These are phyloP conservation scores for Cavia porcellus DNA, from an alignment of 2,113 vertebrate genomes.

Conservation along the genomic window DNA sequence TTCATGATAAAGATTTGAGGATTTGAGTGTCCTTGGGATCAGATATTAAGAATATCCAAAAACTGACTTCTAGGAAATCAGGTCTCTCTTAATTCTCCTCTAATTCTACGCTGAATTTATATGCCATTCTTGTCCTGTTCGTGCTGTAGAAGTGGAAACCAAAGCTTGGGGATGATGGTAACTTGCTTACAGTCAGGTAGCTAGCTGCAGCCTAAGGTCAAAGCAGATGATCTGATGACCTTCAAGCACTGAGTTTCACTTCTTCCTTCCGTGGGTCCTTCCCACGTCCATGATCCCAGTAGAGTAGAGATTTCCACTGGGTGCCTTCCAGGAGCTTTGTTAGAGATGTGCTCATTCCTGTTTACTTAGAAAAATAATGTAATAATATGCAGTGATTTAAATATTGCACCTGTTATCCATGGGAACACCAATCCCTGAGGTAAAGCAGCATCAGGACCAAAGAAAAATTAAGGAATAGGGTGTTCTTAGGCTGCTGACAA, in stretches of 20 bases:
- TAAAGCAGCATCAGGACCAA: fast-evolving
- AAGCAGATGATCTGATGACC: not conserved
- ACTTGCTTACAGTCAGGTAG: not conserved
- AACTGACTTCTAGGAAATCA: not conserved
- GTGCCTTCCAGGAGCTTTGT: not conserved
- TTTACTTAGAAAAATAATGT: not conserved
- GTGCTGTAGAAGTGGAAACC: not conserved
- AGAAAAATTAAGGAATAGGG: not conserved
- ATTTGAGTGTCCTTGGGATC: not conserved
- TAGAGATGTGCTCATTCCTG: not conserved
- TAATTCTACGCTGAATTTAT: not conserved
- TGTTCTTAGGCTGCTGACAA: not conserved
- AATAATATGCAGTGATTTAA: not conserved
- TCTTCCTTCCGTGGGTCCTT: fast-evolving
- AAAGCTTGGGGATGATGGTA: not conserved
- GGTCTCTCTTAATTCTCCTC: not conserved
- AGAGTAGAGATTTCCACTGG: not conserved
- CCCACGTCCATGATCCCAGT: fast-evolving
- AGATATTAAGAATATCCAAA: not conserved
- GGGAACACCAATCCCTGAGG: not conserved
- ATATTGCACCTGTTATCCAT: not conserved
- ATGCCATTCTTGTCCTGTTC: not conserved
- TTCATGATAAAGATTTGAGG: not conserved
- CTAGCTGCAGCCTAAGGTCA: not conserved
- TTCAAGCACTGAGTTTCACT: not conserved